Evolutionary conservation across 2,113 vertebrate genomes (phyloP).

Genomic region (Alaudala cheleensis): DNA sequence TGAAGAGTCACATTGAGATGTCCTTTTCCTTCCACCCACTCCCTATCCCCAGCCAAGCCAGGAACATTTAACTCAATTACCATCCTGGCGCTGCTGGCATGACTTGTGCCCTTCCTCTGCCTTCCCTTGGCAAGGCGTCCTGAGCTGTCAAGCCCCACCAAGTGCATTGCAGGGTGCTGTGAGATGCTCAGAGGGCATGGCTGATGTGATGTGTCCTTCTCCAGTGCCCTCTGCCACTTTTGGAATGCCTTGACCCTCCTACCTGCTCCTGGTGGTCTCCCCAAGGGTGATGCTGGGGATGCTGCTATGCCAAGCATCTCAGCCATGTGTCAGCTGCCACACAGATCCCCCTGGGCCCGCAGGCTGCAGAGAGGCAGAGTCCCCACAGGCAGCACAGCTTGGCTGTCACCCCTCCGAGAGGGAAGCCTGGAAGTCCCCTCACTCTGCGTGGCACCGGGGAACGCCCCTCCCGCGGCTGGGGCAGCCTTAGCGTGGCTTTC

Average conservation of each 20-base stretch:
- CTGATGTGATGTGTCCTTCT: not conserved
- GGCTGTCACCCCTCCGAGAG: not conserved
- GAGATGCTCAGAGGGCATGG: not conserved
- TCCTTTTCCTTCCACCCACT: not conserved
- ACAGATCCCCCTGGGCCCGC: not conserved
- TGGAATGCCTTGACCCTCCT: not conserved
- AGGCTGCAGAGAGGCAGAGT: rapidly evolving
- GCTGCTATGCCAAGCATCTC: not conserved
- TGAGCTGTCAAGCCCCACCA: not conserved
- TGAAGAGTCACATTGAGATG: not conserved
- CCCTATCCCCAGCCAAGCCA: not conserved
- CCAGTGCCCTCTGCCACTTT: rapidly evolving
- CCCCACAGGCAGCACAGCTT: rapidly evolving
- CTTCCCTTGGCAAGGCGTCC: not conserved
- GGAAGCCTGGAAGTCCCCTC: not conserved
- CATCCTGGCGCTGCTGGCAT: rapidly evolving
- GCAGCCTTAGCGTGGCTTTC: not conserved
- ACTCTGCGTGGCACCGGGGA: not conserved
- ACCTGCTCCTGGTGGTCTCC: not conserved
- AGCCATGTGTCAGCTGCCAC: not conserved
- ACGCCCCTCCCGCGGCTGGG: rapidly evolving
- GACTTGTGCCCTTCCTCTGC: not conserved
- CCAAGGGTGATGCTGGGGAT: rapidly evolving
- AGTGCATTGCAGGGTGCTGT: rapidly evolving
- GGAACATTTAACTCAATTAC: not conserved